These are phyloP conservation scores for Euphonia xanthogaster DNA, from an alignment of 2,797 vertebrate genomes.

Conservation along the genomic window DNA sequence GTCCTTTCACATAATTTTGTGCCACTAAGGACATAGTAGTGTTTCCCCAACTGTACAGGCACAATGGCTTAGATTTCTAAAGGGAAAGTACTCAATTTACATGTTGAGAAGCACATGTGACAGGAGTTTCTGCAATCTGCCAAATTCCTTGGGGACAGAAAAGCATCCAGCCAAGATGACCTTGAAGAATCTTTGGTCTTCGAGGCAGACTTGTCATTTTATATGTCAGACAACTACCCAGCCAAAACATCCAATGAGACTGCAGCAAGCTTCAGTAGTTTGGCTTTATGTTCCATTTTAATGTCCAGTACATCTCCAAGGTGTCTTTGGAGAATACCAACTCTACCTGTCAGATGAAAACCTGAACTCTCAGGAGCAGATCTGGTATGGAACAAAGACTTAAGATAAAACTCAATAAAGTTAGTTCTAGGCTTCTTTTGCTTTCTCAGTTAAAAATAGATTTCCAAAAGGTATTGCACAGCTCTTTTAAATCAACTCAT, in stretches of 20 bases:
- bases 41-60: not conserved
- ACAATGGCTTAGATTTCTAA: not conserved
- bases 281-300: not conserved
- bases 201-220: not conserved
- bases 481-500: not conserved
- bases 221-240: not conserved
- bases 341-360: not conserved
- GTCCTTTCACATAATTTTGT: not conserved
- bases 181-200: not conserved
- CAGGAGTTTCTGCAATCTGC: not conserved
- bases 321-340: not conserved
- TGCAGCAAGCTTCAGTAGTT: not conserved
- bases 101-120: not conserved
- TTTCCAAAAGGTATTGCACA: not conserved
- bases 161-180: not conserved
- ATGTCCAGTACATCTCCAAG: not conserved
- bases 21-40: not conserved
- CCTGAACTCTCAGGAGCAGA: not conserved
- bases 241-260: not conserved
- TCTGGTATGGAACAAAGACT: not conserved
- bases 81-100: not conserved
- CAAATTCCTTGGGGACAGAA: not conserved
- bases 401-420: not conserved
- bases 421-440: not conserved
- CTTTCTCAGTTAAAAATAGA: not conserved